Base-by-base conservation (phyloP, 2,797 vertebrate genomes). In the Oreochromis grahami region DNA sequence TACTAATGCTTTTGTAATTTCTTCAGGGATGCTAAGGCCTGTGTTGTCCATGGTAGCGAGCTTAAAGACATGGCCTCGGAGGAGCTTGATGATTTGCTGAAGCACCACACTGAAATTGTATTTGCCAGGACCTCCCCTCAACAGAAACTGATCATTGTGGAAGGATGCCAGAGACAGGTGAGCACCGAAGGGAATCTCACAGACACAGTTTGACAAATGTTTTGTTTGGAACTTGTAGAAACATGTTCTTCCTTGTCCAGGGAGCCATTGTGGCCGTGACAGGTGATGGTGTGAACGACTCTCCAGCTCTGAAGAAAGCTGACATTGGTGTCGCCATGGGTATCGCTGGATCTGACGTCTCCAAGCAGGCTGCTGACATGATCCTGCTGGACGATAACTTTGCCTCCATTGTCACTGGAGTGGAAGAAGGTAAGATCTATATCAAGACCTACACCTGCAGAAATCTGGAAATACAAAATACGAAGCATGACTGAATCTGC, bases 301-400 rank as follows among this genome's bases (percentile, higher is more conserved):
- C 98, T 60, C 98, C 98, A 0, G 98, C 98, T 78, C 91, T 99
- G 94, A 99, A 99, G 92, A 99, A 99, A 88, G 98, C 98, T 0
- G 98, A 99, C 91, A 99, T 99, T 2, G 98, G 98, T 5, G 98
- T 99, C 14, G 98, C 98, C 34, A 99, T 99, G 98, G 98, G 98
- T 8, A 99, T 99, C 48, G 95, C 98, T 11, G 98, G 98, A 41
- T 99, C 98, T 0, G 98, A 99, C 1, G 98, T 99, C 53, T 99
- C 98, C 45, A 99, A 99, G 88, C 98, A 99, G 89, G 98, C 98
- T 13, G 98, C 98, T 2, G 98, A 99, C 95, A 99, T 99, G 98
- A 99, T 99, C 91, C 97, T 99, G 34, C 92, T 99, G 86, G 98
- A 99, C 51, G 98, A 99, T 91, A 99, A 99, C 95, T 99, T 99